Evolutionary conservation across 2,888 invertebrate genomes (phyloP), one percentile per base, ranked within the genome.

Genomic region (Chrysomela aeneicollis): DNA sequence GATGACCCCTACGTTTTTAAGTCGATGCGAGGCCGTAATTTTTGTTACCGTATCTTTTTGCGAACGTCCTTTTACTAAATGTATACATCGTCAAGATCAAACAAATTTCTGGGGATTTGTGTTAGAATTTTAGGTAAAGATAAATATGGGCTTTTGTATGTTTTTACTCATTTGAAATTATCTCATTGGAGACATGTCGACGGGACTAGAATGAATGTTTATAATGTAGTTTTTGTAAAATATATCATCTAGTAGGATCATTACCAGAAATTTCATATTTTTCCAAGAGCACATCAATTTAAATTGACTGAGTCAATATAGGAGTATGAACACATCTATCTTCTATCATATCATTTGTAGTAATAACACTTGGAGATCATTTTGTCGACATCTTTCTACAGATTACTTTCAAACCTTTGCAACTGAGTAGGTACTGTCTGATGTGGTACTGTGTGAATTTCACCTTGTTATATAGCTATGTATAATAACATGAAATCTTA

Each of bases 401-500:
- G 66, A 68, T 47, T 32, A 52, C 42, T 63, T 47, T n/a, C 42
- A 52, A 58, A 32, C 17, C 57, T 76, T 74, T 73, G 77, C 77
- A 78, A 77, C 74, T 77, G 76, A 73, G 71, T 75, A 77, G 74
- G 71, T 73, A 75, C 78, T 80, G 75, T 79, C n/a, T n/a, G n/a
- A 78, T 78, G 80, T 78, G 80, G 81, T 82, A 82, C 82, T 81
- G 78, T 82, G 82, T 81, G 82, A 81, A 81, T 81, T 79, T 81
- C 80, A 80, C 80, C 79, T 80, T 82, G 81, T 82, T 82, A 81
- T 77, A 80, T 76, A 79, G 75, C 71, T 75, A 78, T 79, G 79
- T 80, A 80, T 79, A 80, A 42, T 42, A 42, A 42, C n/a, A 42
- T 79, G 79, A 79, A 76, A 74, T 80, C 78, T 81, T 75, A 82